Base-by-base conservation (phyloP, 2,888 invertebrate genomes). In the Willowsia nigromaculata region DNA sequence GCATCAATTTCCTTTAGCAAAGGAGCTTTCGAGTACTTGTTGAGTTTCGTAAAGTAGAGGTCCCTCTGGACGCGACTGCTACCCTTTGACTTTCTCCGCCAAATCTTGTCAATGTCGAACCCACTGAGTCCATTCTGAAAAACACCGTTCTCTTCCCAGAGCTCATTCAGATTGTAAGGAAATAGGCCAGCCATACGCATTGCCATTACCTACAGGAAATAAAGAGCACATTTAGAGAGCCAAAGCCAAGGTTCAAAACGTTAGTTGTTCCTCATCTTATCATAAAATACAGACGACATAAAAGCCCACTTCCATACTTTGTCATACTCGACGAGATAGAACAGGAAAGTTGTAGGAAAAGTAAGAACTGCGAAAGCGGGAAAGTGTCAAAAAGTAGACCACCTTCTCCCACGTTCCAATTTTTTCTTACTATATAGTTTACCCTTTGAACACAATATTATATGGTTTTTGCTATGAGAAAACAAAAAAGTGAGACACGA, bases 11-110 rank as follows among this genome's bases (percentile, higher is more conserved):
- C 92, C 56, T 91, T 90, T 22, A 91, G 90, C 11, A 90, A 78
- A 50, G 91, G 91, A 86, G 91, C 91, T 84, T 91, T 91, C 25
- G 91, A 91, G 37, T 88, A 91, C 76, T 90, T 91, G 90, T 90
- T 90, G 81, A 87, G 82, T 76, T 91, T 90, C 13, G 89, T 50
- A 88, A 91, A 90, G 84, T 85, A 91, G 37, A 92, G 84, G 71
- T 91, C 92, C 80, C 92, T 78, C 76, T 90, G 81, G n/a, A 62
- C 65, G 56, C 91, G 87, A n/a, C 74, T 37, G 15, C 53, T 33
- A 43, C 47, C 27, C 15, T 74, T 84, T 18, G 86, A 78, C 65
- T 87, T 91, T 40, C 88, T 47, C 50, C 56, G 84, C 87, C 86
- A 90, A 27, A 89, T 85, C 25, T 65, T 71, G 25, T 78, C 88